phyloP scores from a whole-genome alignment of 2,888 invertebrate species.

The Rhyacophila evoluta region DNA sequence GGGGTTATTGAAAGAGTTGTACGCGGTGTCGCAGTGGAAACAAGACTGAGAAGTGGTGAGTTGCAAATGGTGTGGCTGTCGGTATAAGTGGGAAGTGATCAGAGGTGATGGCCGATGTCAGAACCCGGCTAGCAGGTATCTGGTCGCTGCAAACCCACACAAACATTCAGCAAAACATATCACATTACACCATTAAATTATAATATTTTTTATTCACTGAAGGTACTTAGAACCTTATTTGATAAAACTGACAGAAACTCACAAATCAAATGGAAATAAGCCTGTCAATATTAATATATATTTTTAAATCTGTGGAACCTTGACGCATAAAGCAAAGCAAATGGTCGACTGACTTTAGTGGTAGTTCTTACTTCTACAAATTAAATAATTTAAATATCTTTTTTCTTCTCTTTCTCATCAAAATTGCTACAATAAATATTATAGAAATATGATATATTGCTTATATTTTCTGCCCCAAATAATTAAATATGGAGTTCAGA shows the following conservation, averaged over 20 bases:
- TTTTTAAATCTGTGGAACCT: too few species aligned
- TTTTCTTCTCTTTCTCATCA: too few species aligned
- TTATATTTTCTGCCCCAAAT: too few species aligned
- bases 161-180: constrained; percentile 48
- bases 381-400: too few species aligned
- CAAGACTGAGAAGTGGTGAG: constrained; percentile 48
- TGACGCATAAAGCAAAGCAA: too few species aligned
- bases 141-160: constrained; percentile 68
- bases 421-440: too few species aligned
- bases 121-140: constrained; percentile 72
- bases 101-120: constrained; percentile 62
- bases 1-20: constrained; percentile 28
- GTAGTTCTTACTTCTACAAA: too few species aligned
- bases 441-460: too few species aligned
- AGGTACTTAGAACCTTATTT: neutral
- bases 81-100: constrained; percentile 52
- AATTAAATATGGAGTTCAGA: too few species aligned
- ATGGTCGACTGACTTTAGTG: too few species aligned
- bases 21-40: constrained; percentile 43
- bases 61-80: constrained; percentile 52
- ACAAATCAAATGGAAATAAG: neutral
- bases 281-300: too few species aligned
- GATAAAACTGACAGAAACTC: neutral
- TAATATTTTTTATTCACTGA: neutral
- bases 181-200: neutral